These are phyloP conservation scores for Strigamia crassipes DNA, from an alignment of 2,888 invertebrate species.

Conservation along the genomic window DNA sequence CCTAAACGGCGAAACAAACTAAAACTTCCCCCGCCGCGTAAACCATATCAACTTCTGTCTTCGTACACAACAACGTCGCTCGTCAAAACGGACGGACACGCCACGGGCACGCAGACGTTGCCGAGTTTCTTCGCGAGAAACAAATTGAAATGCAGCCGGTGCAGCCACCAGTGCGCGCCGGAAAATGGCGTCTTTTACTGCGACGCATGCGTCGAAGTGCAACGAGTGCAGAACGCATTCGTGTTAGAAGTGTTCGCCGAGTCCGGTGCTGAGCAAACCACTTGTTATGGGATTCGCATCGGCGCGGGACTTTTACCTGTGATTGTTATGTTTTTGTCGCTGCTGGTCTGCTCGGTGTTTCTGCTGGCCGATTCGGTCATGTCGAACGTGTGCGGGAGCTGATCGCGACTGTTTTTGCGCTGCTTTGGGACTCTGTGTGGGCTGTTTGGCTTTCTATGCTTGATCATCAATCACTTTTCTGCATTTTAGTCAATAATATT, in stretches of 20 bases:
- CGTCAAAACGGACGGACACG: background rate
- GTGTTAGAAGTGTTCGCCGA: background rate
- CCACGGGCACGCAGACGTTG: background rate
- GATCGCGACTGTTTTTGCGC: no score
- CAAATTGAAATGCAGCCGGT: background rate
- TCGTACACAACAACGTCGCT: background rate
- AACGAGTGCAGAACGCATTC: background rate
- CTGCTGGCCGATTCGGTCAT: background rate
- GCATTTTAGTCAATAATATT: no score
- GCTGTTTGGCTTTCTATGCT: background rate
- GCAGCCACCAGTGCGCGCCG: background rate
- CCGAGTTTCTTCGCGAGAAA: background rate
- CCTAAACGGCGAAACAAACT: background rate
- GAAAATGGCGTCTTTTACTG: background rate
- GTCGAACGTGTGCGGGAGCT: background rate
- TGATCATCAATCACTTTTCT: no score
- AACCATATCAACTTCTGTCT: background rate
- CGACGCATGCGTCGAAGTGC: background rate
- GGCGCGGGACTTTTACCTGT: background rate
- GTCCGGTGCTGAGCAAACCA: background rate
- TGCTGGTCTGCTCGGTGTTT: background rate
- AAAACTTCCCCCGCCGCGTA: background rate
- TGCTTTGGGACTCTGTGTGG: background rate
- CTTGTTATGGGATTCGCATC: background rate
- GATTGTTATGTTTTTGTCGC: background rate